Base-by-base conservation (phyloP, 2,113 vertebrate genomes). In the Acinonyx jubatus region DNA sequence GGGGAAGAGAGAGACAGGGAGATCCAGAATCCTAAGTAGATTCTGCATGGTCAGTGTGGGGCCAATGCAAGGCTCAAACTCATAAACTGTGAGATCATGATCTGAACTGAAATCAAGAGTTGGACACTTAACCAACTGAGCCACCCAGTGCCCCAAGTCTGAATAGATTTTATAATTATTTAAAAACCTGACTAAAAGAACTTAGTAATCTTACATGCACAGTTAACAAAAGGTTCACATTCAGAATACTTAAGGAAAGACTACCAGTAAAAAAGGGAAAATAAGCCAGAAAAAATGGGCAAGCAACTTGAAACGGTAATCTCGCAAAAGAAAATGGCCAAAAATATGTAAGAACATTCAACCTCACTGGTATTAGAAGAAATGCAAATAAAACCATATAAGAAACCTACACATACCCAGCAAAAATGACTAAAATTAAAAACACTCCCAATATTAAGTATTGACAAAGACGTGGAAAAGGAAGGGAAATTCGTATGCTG, bases 341-440 rank as follows among this genome's bases (percentile, higher is more conserved):
- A 96, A 79, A 66, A 52, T 7, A 76, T 19, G 55, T 66, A 57
- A 87, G 63, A 86, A 71, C 9, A 50, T 41, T 86, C 16, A 65
- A 69, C 19, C 31, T 81, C 15, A 94, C 2, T 85, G 45, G 63
- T 79, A 63, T 18, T 38, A 78, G 91, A 1, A 92, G 31, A 97
- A 96, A 91, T 45, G 48, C 36, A 87, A 91, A 50, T 31, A 89
- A 78, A 73, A 57, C 33, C 52, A 85, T 73, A n/a, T 16, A 15
- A 89, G 27, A 65, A 86, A 91, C n/a, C n/a, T 5, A 86, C 13
- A 31, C 3, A 68, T 6, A 38, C 0, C 5, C 18, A 76, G 48
- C 50, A 96, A 41, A 82, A 82, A 76, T 55, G 41, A 85, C 45
- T 81, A 89, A 89, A 86, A 89, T 66, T 31, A 57, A 84, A 88